Conservation (phyloP, 2,113 vertebrate genomes). For the Eleginops maclovinus region DNA sequence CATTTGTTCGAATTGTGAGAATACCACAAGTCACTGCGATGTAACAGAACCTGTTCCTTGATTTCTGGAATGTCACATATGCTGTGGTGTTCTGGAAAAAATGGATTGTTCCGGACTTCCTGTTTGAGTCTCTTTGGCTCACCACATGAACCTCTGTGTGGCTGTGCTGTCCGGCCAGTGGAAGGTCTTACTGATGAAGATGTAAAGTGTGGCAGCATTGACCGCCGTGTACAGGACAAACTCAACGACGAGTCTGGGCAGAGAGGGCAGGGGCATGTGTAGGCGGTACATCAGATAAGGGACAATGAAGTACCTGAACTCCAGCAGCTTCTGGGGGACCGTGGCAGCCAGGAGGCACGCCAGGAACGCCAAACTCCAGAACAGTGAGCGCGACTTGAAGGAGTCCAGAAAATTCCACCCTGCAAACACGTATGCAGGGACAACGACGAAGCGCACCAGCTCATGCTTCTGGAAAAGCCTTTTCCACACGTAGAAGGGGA, state of each 20-base stretch:
- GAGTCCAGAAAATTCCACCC: constrained; percentile 91
- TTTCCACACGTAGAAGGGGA: constrained; percentile 95
- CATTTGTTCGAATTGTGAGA: too few relatives aligned
- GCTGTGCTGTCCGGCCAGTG: constrained; percentile 89
- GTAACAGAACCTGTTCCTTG: background rate
- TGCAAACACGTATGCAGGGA: constrained; percentile 91
- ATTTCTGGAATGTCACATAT: background rate
- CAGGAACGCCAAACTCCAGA: constrained; percentile 91
- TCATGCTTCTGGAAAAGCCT: constrained; percentile 90
- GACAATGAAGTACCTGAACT: constrained; percentile 97
- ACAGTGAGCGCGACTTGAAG: constrained; percentile 89
- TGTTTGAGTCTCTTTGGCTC: constrained; percentile 15
- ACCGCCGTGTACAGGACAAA: constrained; percentile 87
- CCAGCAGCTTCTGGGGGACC: constrained; percentile 94
- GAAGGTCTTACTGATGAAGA: constrained; percentile 93
- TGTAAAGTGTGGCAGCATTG: constrained; percentile 88
- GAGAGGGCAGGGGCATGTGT: constrained; percentile 89
- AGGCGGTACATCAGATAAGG: constrained; percentile 95
- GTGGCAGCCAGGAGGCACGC: constrained; percentile 86
- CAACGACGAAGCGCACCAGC: constrained; percentile 88
- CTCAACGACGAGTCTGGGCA: constrained; percentile 87
- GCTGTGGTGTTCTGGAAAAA: background rate
- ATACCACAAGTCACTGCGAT: background rate
- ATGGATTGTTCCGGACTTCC: background rate
- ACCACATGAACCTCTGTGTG: constrained; percentile 98